phyloP scores from a whole-genome alignment of 2,113 vertebrate genomes.

The Indri indri region DNA sequence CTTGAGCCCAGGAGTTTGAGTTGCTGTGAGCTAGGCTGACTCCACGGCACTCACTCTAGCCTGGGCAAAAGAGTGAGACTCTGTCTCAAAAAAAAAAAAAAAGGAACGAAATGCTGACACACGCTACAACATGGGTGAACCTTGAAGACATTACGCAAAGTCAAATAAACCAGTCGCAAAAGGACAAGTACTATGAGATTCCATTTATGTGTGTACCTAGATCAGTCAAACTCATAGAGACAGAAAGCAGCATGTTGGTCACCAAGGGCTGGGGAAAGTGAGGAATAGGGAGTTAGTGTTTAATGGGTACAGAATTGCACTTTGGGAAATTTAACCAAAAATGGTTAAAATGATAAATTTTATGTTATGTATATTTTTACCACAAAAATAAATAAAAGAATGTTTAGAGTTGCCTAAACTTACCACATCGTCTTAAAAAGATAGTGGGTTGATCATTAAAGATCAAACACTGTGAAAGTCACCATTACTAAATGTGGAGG shows the following conservation, averaged over 20 bases:
- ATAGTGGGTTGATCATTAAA: neutral
- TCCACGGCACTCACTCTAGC: no score
- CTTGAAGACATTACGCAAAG: neutral
- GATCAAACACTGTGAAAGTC: neutral
- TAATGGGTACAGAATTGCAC: neutral
- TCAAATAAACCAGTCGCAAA: neutral
- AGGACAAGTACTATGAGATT: neutral
- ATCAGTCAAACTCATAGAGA: neutral
- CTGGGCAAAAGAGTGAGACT: no score
- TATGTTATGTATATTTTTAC: neutral
- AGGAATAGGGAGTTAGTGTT: neutral
- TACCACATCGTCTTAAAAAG: neutral
- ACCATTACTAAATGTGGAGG: neutral
- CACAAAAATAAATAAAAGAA: neutral
- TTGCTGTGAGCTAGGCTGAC: no score
- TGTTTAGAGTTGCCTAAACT: neutral
- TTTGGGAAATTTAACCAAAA: neutral
- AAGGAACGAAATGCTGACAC: neutral
- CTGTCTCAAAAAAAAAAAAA: no score
- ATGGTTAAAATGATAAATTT: neutral
- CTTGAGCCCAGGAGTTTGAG: no score
- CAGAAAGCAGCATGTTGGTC: neutral
- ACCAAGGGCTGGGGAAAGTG: neutral
- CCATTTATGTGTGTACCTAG: neutral
- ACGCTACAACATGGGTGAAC: neutral